Percentiles rank a stretch among this genome's conserved stretches.
Conservation (phyloP, 2,888 invertebrate genomes). For the Chymomyza fuscimana region DNA sequence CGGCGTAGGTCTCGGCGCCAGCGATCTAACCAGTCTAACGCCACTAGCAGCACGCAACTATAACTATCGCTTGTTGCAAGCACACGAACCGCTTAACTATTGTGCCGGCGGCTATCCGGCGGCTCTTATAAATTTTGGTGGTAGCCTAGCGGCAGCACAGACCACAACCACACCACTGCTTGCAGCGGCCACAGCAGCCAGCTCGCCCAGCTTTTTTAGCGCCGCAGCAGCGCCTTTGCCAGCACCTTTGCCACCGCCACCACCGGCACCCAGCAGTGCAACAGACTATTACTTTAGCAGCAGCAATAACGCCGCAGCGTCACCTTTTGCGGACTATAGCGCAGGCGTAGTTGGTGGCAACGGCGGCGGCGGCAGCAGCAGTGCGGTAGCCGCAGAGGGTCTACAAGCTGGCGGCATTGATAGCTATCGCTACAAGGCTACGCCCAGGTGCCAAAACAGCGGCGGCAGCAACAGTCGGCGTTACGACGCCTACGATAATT, state of each 20-base stretch:
- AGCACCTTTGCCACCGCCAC: conserved; percentile 58
- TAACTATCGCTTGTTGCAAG: conserved; percentile 14
- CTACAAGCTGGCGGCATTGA: conserved; percentile 55
- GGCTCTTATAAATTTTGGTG: conserved; percentile 69
- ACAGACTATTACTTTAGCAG: conserved; percentile 62
- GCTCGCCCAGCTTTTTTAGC: conserved; percentile 48
- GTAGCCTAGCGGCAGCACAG: conserved; percentile 49
- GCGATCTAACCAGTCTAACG: conserved; percentile 31
- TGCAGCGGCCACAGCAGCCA: conserved; percentile 53
- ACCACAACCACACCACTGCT: conserved; percentile 67
- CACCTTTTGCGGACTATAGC: conserved; percentile 17
- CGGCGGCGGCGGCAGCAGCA: conserved; percentile 41
- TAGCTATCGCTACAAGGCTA: conserved; percentile 64
- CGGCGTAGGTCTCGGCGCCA: conserved; percentile 51
- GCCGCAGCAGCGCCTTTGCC: conserved; percentile 43
- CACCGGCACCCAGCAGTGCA: conserved; percentile 65
- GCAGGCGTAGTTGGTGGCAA: conserved; percentile 21
- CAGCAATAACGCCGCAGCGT: conserved; percentile 28
- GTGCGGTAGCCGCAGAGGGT: conserved; percentile 55
- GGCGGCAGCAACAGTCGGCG: conserved; percentile 17
- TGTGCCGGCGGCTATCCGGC: conserved; percentile 64
- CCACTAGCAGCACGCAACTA: conserved; percentile 32
- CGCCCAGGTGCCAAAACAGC: conserved; percentile 49
- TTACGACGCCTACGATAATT: conserved; percentile 66
- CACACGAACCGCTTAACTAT: conserved; percentile 33